Evolutionary conservation across 2,888 invertebrate genomes (phyloP).

Genomic region (Ophion slaviceki): DNA sequence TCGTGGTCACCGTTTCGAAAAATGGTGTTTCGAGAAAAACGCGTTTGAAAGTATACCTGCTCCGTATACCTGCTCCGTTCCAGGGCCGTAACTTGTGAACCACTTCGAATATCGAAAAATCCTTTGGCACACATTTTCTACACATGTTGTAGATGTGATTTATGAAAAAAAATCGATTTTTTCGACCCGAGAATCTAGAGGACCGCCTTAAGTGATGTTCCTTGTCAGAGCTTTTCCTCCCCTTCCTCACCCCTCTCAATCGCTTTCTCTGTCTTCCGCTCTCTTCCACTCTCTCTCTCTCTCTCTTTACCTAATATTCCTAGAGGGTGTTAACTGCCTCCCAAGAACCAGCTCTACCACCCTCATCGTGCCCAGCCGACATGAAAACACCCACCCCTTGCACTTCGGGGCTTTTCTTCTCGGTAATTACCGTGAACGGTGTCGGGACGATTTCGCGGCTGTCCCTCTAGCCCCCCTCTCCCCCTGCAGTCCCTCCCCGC

Average conservation of each 20-base stretch:
- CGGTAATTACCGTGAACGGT: conserved; percentile 59
- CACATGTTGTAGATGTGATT: no score
- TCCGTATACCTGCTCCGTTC: no score
- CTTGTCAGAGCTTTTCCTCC: neutral
- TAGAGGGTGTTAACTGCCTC: conserved; percentile 37
- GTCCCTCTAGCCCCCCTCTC: conserved; percentile 39
- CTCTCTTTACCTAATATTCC: conserved; percentile 32
- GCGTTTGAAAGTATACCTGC: no score
- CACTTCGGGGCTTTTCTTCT: conserved; percentile 47
- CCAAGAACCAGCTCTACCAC: conserved; percentile 7
- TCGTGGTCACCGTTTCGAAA: no score
- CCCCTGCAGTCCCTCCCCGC: neutral
- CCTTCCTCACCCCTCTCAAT: neutral
- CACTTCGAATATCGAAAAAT: no score
- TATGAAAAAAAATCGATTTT: no score
- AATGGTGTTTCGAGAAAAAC: no score
- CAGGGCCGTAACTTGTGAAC: no score
- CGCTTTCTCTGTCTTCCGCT: conserved; percentile 11
- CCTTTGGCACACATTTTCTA: no score
- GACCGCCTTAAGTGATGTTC: no score
- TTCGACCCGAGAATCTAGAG: no score
- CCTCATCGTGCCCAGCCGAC: conserved; percentile 11
- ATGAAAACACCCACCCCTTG: conserved; percentile 2
- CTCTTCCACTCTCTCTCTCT: conserved; percentile 1
- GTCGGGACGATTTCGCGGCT: conserved; percentile 64